Evolutionary conservation across 2,797 vertebrate genomes (phyloP).

Genomic region (Fringilla coelebs): DNA sequence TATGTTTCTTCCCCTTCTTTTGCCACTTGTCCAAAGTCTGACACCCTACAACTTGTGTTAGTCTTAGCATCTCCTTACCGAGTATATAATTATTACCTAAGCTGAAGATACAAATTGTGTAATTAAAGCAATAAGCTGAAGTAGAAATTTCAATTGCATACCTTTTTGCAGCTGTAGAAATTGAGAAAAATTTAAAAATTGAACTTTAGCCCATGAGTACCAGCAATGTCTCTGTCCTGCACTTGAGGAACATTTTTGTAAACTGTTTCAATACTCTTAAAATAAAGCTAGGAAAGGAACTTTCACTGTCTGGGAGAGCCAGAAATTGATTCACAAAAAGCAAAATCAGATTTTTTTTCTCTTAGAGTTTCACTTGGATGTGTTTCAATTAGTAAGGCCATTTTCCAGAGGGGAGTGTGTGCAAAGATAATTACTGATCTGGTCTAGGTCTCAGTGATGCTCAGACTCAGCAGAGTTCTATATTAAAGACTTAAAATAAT

Average conservation of each 20-base stretch:
- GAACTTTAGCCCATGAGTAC: background rate
- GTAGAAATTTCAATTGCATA: background rate
- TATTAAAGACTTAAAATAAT: background rate
- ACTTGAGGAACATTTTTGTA: background rate
- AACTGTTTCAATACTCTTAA: background rate
- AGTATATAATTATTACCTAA: background rate
- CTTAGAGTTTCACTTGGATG: background rate
- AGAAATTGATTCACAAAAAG: background rate
- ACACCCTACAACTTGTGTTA: background rate
- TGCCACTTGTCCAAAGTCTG: background rate
- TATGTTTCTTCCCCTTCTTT: background rate
- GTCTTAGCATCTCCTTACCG: background rate
- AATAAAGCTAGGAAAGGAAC: background rate
- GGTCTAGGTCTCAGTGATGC: background rate
- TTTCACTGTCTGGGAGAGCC: background rate
- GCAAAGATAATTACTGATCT: background rate
- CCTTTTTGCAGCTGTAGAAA: background rate
- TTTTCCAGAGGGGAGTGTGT: background rate
- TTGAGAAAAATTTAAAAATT: background rate
- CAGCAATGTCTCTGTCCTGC: background rate
- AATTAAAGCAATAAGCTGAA: background rate
- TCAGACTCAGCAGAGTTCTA: background rate
- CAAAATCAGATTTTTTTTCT: background rate
- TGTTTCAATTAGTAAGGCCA: background rate
- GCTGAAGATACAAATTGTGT: background rate